A percentile compares a stretch with the other conserved stretches of the same genome.
phyloP scores from a whole-genome alignment of 2,888 invertebrate species.

The Eudasyphora cyanicolor region DNA sequence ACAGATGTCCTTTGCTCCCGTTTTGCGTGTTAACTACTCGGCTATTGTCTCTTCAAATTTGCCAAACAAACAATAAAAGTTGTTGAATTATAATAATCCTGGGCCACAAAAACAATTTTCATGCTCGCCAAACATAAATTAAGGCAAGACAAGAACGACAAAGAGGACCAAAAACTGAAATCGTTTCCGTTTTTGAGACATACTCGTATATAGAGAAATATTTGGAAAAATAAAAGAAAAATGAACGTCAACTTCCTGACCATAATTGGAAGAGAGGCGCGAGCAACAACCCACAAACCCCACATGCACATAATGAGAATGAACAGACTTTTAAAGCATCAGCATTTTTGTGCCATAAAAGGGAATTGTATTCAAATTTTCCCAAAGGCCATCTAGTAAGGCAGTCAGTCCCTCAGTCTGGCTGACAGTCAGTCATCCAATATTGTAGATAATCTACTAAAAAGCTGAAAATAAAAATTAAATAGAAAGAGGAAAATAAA shows the following conservation, averaged over 20 bases:
- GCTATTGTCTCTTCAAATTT: neutral
- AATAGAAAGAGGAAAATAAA: neutral
- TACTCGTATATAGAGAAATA: neutral
- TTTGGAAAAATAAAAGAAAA: neutral
- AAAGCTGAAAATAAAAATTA: no score
- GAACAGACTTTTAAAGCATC: constrained; percentile 15
- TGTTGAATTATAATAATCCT: constrained; percentile 10
- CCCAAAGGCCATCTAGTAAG: neutral
- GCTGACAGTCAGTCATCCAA: no score
- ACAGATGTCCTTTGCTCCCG: neutral
- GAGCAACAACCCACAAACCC: neutral
- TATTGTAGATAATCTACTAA: no score
- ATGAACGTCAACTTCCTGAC: neutral
- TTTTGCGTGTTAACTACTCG: neutral
- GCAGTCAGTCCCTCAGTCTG: no score
- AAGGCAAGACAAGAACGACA: neutral
- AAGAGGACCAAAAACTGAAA: no score
- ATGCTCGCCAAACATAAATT: constrained; percentile 11
- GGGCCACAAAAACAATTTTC: constrained; percentile 7
- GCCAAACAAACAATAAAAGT: neutral
- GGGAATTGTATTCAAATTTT: neutral
- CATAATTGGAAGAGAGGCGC: neutral
- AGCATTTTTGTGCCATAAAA: neutral
- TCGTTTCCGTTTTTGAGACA: neutral
- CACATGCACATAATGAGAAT: neutral